These are phyloP conservation scores for Megaleporinus macrocephalus DNA, from an alignment of 2,113 vertebrate genomes.

Conservation along the genomic window DNA sequence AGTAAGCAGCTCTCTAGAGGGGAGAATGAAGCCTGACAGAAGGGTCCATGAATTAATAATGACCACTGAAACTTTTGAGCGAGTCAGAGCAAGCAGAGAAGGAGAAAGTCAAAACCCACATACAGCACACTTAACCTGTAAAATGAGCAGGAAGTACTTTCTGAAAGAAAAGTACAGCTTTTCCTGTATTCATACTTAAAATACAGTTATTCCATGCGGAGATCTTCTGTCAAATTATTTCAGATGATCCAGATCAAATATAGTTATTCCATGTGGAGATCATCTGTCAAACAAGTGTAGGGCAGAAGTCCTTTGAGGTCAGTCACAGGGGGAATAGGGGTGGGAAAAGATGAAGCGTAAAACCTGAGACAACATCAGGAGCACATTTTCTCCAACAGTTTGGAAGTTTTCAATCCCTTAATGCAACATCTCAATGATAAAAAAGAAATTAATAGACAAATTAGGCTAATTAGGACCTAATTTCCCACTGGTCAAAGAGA, in stretches of 20 bases:
- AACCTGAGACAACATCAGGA: not conserved
- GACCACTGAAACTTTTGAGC: slow-evolving; percentile 12
- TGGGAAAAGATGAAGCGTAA: not conserved
- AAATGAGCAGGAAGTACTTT: not conserved
- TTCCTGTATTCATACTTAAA: not conserved
- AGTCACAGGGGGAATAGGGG: not conserved
- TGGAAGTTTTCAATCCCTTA: not conserved
- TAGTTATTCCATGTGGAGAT: not conserved
- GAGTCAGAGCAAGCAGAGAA: not conserved
- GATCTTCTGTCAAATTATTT: no score
- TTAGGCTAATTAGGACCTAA: slow-evolving; percentile 43
- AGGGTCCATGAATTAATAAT: slow-evolving; percentile 34
- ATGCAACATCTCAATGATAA: slow-evolving; percentile 20
- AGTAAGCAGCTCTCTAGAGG: slow-evolving; percentile 11
- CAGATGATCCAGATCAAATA: no score
- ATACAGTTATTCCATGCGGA: not conserved
- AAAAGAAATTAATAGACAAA: slow-evolving; percentile 40
- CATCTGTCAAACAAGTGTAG: not conserved
- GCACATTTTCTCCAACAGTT: not conserved
- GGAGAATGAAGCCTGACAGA: slow-evolving; percentile 3
- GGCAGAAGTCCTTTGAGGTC: not conserved
- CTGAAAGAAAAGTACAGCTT: not conserved
- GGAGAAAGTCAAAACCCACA: not conserved
- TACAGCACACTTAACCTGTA: slow-evolving; percentile 4
- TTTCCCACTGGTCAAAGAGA: slow-evolving; percentile 49